Conservation (phyloP, 2,113 vertebrate genomes). For the Sebastes schlegelii region DNA sequence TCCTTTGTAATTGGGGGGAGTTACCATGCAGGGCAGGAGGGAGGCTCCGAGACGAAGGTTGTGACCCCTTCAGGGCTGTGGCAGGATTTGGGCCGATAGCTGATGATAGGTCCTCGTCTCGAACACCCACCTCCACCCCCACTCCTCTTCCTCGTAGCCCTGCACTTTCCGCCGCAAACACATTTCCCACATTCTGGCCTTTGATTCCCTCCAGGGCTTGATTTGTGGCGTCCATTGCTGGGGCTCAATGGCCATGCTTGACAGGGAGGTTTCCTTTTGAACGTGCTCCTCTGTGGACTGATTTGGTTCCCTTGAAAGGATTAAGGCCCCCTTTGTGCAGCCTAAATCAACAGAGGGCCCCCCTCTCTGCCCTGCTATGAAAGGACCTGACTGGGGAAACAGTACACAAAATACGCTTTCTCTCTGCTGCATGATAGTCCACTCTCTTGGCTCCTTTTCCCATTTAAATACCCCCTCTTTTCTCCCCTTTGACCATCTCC, state of each 20-base stretch:
- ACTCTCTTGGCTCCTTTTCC: slow-evolving; percentile 92
- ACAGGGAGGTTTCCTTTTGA: slow-evolving; percentile 91
- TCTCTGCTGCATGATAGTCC: slow-evolving; percentile 87
- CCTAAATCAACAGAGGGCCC: slow-evolving; percentile 96
- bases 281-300: slow-evolving; percentile 88
- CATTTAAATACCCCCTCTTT: slow-evolving; percentile 92
- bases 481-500: slow-evolving; percentile 80
- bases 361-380: slow-evolving; percentile 78
- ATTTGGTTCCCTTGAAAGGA: slow-evolving; percentile 97
- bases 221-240: slow-evolving; percentile 90
- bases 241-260: slow-evolving; percentile 88
- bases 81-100: slow-evolving; percentile 75
- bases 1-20: slow-evolving; percentile 78
- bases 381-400: slow-evolving; percentile 91
- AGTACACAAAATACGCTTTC: slow-evolving; percentile 93
- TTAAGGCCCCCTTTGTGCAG: slow-evolving; percentile 92
- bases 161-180: slow-evolving; percentile 62
- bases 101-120: slow-evolving; percentile 68
- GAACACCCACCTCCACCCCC: slow-evolving; percentile 16
- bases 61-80: slow-evolving; percentile 76
- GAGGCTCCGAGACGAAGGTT: slow-evolving; percentile 64
- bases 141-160: slow-evolving; percentile 12
- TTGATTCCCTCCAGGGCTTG: slow-evolving; percentile 91
- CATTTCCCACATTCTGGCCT: slow-evolving; percentile 92
- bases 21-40: slow-evolving; percentile 71